Evolutionary conservation across 2,113 vertebrate species (phyloP), one percentile per base, ranked within the genome.

Genomic region (Bufo gargarizans): DNA sequence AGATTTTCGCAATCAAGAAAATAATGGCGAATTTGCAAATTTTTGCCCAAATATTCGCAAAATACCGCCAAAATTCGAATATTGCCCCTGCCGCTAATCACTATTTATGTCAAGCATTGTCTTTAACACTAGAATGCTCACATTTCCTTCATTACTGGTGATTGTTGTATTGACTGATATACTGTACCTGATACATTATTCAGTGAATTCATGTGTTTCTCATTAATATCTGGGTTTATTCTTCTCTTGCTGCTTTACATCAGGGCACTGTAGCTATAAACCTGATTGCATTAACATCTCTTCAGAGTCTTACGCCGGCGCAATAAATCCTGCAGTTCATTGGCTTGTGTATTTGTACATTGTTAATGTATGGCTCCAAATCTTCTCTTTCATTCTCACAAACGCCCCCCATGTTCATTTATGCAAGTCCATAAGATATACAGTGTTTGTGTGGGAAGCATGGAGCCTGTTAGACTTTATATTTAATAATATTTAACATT

Each of bases 401-500:
- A 10, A 19, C 45, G 2, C 59, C 47, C 47, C 56, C 19, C 17
- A 8, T 49, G 16, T 82, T 63, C 56, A 61, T 63, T 20, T 82
- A 43, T 47, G 14, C 43, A 20, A 43, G 59, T 22, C 45, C 16
- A 50, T 47, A n/a, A 63, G 58, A 63, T 82, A 82, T 82, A 63
- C 45, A 49, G 8, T 65, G 80, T 65, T 82, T 82, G 61, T 65
- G n/a, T 59, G 17, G 59, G 5, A 13, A 49, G 59, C 19, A 1
- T 50, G 80, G 80, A 65, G 80, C 80, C 80, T 11, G 59, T 13
- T 13, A 22, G 80, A 82, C 58, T 49, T 74, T 65, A 65, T 20
- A 6, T 82, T 9, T 50, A 82, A 82, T 82, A 82, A 82, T 82
- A 65, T 82, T 67, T 82, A 65, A 14, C 43, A 65, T n/a, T 49